Percentiles rank a stretch among this genome's conserved stretches.
These are phyloP conservation scores for Pogonocichla stellata DNA, from an alignment of 2,113 vertebrate genomes.

Conservation along the genomic window DNA sequence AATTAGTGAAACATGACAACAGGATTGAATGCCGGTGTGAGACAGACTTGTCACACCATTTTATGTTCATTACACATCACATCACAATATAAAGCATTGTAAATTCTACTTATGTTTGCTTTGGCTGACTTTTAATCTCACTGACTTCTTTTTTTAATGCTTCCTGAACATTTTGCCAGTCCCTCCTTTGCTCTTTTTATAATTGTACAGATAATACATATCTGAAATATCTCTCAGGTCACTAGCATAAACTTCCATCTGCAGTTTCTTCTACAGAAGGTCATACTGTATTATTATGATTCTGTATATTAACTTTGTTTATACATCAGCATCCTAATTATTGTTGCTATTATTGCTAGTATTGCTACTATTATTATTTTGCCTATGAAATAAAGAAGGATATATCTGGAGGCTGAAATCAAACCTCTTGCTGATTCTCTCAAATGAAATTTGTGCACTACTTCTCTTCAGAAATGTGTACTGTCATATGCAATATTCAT, in stretches of 20 bases:
- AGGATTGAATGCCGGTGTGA: not conserved
- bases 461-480: slow-evolving; percentile 59
- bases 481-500: slow-evolving; percentile 70
- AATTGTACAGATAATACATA: not conserved
- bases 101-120: not conserved
- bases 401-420: slow-evolving; percentile 61
- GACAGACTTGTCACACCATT: not conserved
- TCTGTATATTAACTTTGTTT: slow-evolving; percentile 44
- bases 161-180: not conserved
- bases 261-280: not conserved
- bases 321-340: slow-evolving; percentile 43
- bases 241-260: not conserved
- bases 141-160: not conserved
- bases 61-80: not conserved
- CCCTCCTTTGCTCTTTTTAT: not conserved
- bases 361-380: slow-evolving; percentile 14
- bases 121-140: not conserved
- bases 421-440: slow-evolving; percentile 65
- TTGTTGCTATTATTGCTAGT: not conserved
- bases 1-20: not conserved
- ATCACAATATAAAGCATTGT: not conserved
- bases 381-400: slow-evolving; percentile 37
- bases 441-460: slow-evolving; percentile 68
- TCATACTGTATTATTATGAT: not conserved
- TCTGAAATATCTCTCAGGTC: not conserved